These are phyloP conservation scores for Clarias magur DNA, from an alignment of 2,113 vertebrate species.

Conservation along the genomic window DNA sequence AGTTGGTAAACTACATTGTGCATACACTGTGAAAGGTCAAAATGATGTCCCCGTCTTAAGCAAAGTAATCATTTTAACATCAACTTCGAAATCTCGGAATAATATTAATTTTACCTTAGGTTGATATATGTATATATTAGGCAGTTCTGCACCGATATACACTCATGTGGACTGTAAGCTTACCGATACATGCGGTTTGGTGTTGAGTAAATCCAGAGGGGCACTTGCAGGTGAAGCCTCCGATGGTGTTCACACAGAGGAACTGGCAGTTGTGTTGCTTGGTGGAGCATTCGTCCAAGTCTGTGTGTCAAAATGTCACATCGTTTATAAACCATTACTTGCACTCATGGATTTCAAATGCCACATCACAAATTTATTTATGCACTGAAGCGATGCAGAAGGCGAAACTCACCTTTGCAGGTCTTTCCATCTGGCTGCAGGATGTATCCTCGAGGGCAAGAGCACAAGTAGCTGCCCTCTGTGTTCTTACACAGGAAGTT, in stretches of 20 bases:
- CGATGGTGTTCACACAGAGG: conserved; percentile 88
- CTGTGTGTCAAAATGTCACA: conserved; percentile 62
- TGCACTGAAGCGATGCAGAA: not conserved
- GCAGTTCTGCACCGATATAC: not conserved
- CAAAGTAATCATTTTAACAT: not conserved
- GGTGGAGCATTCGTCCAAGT: conserved; percentile 92
- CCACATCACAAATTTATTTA: not conserved
- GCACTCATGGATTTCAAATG: no score
- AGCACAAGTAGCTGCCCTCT: conserved; percentile 91
- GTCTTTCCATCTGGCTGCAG: conserved; percentile 89
- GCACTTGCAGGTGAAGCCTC: conserved; percentile 90
- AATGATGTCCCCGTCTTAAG: not conserved
- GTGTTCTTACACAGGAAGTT: conserved; percentile 97
- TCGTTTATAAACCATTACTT: not conserved
- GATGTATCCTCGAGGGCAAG: conserved; percentile 88
- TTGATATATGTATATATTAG: not conserved
- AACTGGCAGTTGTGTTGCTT: conserved; percentile 97
- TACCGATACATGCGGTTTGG: conserved; percentile 89
- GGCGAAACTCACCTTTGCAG: conserved; percentile 82
- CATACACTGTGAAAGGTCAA: not conserved
- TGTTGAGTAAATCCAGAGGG: conserved; percentile 89
- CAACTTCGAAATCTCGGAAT: not conserved
- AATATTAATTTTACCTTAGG: not conserved
- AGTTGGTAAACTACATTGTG: not conserved
- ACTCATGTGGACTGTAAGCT: conserved; percentile 38